Conservation (phyloP, 2,888 invertebrate genomes). For the Apodemia mormo region DNA sequence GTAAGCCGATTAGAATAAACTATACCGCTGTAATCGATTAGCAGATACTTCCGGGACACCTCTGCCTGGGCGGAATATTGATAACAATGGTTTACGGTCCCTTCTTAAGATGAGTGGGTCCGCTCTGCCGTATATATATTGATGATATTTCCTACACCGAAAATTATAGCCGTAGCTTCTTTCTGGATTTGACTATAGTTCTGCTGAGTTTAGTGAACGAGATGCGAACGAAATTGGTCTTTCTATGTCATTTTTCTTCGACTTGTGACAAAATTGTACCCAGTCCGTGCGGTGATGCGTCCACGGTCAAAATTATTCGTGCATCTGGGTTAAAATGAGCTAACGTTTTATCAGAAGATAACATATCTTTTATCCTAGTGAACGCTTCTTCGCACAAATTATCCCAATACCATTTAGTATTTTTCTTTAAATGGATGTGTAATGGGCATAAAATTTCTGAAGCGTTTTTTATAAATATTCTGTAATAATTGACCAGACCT, state of each 20-base stretch:
- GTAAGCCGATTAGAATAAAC: too few relatives aligned
- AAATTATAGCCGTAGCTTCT: constrained; percentile 26
- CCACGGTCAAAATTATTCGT: constrained; percentile 26
- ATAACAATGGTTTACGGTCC: too few relatives aligned
- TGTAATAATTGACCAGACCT: constrained; percentile 27
- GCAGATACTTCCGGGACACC: neutral
- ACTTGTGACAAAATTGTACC: too few relatives aligned
- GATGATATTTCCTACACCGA: constrained; percentile 21
- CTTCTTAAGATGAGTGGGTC: too few relatives aligned
- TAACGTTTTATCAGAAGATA: constrained; percentile 24
- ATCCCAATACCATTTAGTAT: neutral
- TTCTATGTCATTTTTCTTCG: too few relatives aligned
- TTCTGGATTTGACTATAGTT: neutral
- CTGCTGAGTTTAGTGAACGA: constrained; percentile 21
- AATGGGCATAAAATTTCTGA: too few relatives aligned
- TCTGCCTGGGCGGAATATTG: neutral
- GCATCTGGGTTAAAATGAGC: constrained; percentile 24
- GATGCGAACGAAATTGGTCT: too few relatives aligned
- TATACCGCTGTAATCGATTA: too few relatives aligned
- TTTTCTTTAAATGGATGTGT: too few relatives aligned
- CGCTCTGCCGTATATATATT: too few relatives aligned
- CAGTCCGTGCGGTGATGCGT: constrained; percentile 17
- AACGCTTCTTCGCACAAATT: constrained; percentile 6
- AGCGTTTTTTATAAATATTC: too few relatives aligned
- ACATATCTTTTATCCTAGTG: constrained; percentile 1